Evolutionary conservation across 2,888 invertebrate species (phyloP).

Genomic region (Malthinus seriepunctatus): DNA sequence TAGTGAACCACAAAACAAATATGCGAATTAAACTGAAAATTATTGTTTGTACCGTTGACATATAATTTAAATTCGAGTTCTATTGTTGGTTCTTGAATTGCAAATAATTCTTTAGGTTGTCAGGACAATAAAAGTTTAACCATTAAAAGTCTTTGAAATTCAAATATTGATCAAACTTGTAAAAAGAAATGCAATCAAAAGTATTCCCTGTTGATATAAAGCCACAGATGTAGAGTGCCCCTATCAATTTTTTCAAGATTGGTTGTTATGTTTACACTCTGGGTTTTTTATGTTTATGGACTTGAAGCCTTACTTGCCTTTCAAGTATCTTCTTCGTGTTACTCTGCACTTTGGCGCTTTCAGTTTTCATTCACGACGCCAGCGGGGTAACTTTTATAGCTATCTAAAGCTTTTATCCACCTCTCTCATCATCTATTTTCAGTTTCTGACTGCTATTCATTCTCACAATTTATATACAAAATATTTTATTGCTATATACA

Average conservation of each 20-base stretch:
- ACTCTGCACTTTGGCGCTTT: conserved; percentile 28
- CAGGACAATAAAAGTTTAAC: conserved; percentile 8
- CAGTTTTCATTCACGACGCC: conserved; percentile 30
- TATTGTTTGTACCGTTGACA: neutral
- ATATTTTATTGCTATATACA: conserved; percentile 19
- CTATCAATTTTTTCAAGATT: conserved; percentile 29
- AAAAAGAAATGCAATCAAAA: conserved; percentile 18
- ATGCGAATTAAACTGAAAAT: conserved; percentile 25
- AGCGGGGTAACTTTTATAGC: conserved; percentile 36
- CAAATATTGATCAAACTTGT: conserved; percentile 12
- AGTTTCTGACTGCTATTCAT: conserved; percentile 27
- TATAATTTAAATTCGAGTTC: no score
- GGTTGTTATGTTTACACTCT: conserved; percentile 33
- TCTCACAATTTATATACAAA: conserved; percentile 20
- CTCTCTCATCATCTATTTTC: conserved; percentile 31
- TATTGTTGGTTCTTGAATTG: neutral
- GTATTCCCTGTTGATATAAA: conserved; percentile 20
- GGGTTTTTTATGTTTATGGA: conserved; percentile 34
- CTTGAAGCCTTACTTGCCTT: conserved; percentile 29
- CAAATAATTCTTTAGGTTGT: conserved; percentile 1
- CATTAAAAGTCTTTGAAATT: conserved; percentile 13
- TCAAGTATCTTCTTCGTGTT: conserved; percentile 30
- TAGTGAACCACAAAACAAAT: conserved; percentile 27
- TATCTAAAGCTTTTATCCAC: conserved; percentile 36
- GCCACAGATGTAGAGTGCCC: conserved; percentile 21